A percentile compares a stretch with the other conserved stretches of the same genome.
Evolutionary conservation across 2,797 vertebrate species (phyloP).

Genomic region (Loris lydekkerianus): DNA sequence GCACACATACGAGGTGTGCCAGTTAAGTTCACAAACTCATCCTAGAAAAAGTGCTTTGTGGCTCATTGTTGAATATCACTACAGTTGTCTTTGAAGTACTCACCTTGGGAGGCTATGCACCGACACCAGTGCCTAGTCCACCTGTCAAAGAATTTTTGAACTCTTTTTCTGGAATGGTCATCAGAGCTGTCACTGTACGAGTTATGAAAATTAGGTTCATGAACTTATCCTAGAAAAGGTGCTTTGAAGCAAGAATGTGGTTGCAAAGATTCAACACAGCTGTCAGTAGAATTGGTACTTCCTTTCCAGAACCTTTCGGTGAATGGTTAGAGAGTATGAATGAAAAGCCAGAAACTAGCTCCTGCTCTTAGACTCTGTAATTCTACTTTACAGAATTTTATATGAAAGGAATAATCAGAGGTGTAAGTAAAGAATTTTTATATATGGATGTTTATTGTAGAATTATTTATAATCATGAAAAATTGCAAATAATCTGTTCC

Average conservation of each 20-base stretch:
- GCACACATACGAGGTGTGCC: too few relatives aligned
- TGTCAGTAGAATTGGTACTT: not conserved
- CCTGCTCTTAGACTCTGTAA: not conserved
- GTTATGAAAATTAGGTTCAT: too few relatives aligned
- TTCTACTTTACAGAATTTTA: conserved; percentile 35
- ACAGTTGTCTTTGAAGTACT: too few relatives aligned
- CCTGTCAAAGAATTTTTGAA: too few relatives aligned
- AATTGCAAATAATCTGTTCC: not conserved
- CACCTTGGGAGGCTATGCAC: too few relatives aligned
- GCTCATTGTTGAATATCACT: too few relatives aligned
- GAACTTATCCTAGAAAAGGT: too few relatives aligned
- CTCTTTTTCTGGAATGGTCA: too few relatives aligned
- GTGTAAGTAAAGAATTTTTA: conserved; percentile 9
- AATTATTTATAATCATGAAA: conserved; percentile 33
- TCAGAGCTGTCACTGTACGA: too few relatives aligned
- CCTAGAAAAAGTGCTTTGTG: too few relatives aligned
- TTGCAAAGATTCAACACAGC: not conserved
- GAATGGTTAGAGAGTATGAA: not conserved
- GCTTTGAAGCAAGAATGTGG: not conserved
- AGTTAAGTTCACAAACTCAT: too few relatives aligned
- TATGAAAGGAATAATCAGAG: conserved; percentile 43
- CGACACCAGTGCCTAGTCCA: too few relatives aligned
- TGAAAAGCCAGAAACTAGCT: not conserved
- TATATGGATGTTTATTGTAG: not conserved
- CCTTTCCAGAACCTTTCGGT: not conserved